Percentiles rank a stretch among this genome's conserved stretches.
Evolutionary conservation across 2,113 vertebrate genomes (phyloP).

Genomic region (Python bivittatus): DNA sequence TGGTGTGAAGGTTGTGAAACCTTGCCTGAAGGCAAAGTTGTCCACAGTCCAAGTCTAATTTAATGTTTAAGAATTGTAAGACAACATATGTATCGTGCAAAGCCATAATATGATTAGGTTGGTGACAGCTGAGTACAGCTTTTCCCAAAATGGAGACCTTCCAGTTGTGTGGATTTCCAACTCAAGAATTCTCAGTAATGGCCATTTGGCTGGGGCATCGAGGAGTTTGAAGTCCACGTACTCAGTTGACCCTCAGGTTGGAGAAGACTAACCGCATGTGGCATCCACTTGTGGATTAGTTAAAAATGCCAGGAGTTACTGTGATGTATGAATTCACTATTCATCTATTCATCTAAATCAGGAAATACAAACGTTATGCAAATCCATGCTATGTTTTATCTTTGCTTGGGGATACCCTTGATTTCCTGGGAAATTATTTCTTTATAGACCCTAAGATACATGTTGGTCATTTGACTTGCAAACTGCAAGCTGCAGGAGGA

Average conservation of each 20-base stretch:
- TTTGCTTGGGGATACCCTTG: background rate
- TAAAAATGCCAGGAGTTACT: background rate
- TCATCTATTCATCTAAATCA: background rate
- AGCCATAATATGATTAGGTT: background rate
- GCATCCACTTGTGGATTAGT: background rate
- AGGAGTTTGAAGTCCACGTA: background rate
- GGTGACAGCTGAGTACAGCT: background rate
- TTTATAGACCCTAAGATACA: background rate
- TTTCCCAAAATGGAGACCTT: background rate
- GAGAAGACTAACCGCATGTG: background rate
- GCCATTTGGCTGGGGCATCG: background rate
- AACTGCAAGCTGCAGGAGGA: accelerated
- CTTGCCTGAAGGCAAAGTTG: background rate
- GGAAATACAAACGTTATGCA: background rate
- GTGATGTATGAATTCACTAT: background rate
- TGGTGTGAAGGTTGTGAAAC: background rate
- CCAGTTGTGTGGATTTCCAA: background rate
- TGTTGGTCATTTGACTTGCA: background rate
- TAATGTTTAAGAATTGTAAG: background rate
- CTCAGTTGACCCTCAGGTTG: background rate
- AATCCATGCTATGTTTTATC: background rate
- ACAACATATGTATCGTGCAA: background rate
- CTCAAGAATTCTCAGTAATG: background rate
- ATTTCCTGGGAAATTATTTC: background rate
- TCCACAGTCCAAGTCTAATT: background rate